Evolutionary conservation across 1,140 invertebrate species (phyloP), one percentile per base, ranked within the genome.

Genomic region (Rhopalosiphum maidis): DNA sequence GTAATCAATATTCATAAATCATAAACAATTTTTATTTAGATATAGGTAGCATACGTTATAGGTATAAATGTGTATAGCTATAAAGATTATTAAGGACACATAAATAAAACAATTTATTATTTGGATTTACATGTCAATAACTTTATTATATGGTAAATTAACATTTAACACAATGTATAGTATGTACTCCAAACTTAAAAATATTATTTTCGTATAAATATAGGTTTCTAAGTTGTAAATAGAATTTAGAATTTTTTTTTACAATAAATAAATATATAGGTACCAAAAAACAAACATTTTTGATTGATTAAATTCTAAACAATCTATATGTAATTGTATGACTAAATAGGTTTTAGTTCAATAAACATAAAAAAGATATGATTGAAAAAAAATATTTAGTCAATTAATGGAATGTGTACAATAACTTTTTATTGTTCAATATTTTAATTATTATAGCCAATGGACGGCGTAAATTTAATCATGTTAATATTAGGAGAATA

Each of bases 391-490:
- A 89, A 51, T 90, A 41, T 41, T 90, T 37, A 54, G n/a, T 89
- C 22, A 90, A 2, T 46, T 54, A 88, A 88, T 51, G 21, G 30
- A 60, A 68, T 43, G 55, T 90, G 23, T 43, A 68, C 11, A 41
- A 89, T 25, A 60, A 25, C 6, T 55, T 60, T 15, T 90, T 90
- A 43, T 25, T 43, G 9, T 43, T 60, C 25, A 85, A 51, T 35
- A 87, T 8, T 89, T 35, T 60, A 90, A 1, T 54, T 89, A 89
- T 68, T 30, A 68, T 41, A 68, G 89, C 55, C 54, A 68, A 68
- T 68, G 89, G 89, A 68, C 89, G 89, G 89, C 89, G 37, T 68
- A 68, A 41, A 43, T 68, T 43, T 90, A 43, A 43, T 90, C 41
- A 55, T 35, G 48, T 54, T 88, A 51, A 35, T 88, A 25, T 30